Percentiles rank a stretch among this genome's conserved stretches.
Conservation (phyloP, 2,888 invertebrate species). For the Caenorhabditis doughertyi region DNA sequence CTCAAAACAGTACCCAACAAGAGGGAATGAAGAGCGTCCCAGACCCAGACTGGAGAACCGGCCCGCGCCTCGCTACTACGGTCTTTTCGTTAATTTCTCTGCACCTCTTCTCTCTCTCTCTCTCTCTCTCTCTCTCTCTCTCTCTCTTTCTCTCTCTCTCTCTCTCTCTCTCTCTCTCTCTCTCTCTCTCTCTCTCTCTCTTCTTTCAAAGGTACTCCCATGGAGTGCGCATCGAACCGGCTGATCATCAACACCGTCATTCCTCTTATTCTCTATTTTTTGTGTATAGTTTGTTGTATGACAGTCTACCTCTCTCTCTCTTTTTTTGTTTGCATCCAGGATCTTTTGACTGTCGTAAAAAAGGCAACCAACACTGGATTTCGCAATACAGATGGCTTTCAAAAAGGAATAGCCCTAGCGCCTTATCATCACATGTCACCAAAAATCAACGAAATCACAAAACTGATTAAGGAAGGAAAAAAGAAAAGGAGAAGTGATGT, state of each 20-base stretch:
- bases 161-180: slow-evolving; percentile 9
- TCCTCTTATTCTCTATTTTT: slow-evolving; percentile 39
- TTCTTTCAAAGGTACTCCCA: slow-evolving; percentile 22
- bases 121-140: slow-evolving; percentile 8
- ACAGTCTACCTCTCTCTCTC: slow-evolving; percentile 26
- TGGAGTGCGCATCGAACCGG: slow-evolving; percentile 56
- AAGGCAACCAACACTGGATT: slow-evolving; percentile 29
- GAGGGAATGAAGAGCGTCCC: slow-evolving; percentile 11
- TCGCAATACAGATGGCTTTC: slow-evolving; percentile 37
- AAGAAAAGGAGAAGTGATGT: slow-evolving; percentile 18
- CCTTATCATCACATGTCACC: slow-evolving; percentile 10
- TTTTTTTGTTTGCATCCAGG: slow-evolving; percentile 47
- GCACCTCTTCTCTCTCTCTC: not conserved
- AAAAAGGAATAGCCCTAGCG: not conserved
- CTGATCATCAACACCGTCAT: slow-evolving; percentile 49
- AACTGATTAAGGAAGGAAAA: slow-evolving; percentile 7
- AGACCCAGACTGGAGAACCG: slow-evolving; percentile 28
- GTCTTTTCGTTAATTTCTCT: slow-evolving; percentile 15
- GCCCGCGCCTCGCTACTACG: slow-evolving; percentile 13
- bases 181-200: slow-evolving; percentile 8
- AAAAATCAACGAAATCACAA: slow-evolving; percentile 36
- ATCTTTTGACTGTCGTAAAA: slow-evolving; percentile 40
- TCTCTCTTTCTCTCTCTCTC: not conserved
- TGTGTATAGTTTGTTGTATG: slow-evolving; percentile 44
- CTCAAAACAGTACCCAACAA: slow-evolving; percentile 34